Conservation (phyloP, 2,797 vertebrate species). For the Avahi laniger region DNA sequence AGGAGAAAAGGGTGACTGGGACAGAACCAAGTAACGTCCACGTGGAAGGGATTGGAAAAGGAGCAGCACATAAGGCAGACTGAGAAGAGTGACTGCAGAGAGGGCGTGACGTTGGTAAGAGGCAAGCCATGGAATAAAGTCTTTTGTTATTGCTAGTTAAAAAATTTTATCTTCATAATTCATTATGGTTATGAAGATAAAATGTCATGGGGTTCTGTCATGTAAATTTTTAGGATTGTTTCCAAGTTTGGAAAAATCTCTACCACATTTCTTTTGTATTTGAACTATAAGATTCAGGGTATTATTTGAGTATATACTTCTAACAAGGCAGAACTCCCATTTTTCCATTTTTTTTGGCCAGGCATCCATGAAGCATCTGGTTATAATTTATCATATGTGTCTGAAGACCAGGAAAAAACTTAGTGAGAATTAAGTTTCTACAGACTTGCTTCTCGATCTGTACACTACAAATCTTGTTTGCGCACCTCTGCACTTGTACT, state of each 20-base stretch:
- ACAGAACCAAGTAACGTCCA: background rate
- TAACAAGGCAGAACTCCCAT: background rate
- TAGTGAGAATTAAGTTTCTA: background rate
- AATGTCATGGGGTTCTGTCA: background rate
- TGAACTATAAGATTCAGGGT: background rate
- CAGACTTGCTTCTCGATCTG: background rate
- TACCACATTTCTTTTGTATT: background rate
- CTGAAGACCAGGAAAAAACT: background rate
- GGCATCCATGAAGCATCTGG: background rate
- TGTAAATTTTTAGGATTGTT: background rate
- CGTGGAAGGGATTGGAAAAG: background rate
- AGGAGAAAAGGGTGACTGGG: background rate
- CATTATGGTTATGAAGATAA: background rate
- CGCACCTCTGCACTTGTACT: background rate
- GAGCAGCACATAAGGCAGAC: background rate
- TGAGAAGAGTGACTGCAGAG: background rate
- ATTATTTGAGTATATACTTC: background rate
- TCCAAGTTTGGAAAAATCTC: background rate
- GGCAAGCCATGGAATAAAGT: background rate
- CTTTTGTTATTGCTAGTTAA: background rate
- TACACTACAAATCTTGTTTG: background rate
- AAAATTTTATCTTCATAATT: background rate
- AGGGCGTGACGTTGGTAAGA: background rate
- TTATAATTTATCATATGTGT: background rate
- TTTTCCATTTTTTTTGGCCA: background rate